Percentiles rank a stretch among this genome's conserved stretches.
Evolutionary conservation across 2,888 invertebrate species (phyloP).

Genomic region (Hypselothyrea guttata): DNA sequence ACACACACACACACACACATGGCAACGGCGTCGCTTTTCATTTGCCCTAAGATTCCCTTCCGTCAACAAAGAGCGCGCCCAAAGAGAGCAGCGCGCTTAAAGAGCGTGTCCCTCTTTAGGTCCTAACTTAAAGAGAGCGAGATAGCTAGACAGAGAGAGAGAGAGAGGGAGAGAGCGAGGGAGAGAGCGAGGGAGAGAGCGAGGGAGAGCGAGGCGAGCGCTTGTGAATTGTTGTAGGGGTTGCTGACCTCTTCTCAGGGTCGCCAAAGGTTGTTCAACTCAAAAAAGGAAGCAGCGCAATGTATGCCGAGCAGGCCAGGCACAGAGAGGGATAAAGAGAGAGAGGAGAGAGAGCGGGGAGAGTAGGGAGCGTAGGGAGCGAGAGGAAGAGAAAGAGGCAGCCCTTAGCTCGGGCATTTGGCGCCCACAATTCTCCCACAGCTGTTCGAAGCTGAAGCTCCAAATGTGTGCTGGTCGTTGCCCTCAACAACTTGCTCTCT

Average conservation of each 20-base stretch:
- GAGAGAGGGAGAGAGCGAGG: constrained; percentile 1
- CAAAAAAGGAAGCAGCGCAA: constrained; percentile 44
- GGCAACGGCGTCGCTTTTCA: constrained; percentile 14
- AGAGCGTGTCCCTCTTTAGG: constrained; percentile 34
- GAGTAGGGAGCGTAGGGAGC: constrained; percentile 1
- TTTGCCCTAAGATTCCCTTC: constrained; percentile 1
- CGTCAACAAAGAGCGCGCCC: constrained; percentile 5
- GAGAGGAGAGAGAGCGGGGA: neutral
- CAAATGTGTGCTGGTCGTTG: constrained; percentile 80
- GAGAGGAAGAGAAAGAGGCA: too few species aligned
- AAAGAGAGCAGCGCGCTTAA: constrained; percentile 6
- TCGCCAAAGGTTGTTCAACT: constrained; percentile 82
- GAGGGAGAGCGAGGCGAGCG: constrained; percentile 17
- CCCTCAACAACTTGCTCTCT: constrained; percentile 42
- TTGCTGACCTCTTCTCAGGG: constrained; percentile 83
- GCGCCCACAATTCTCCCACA: neutral
- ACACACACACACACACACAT: neutral
- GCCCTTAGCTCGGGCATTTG: neutral
- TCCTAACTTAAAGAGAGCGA: constrained; percentile 30
- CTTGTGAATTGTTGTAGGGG: constrained; percentile 69
- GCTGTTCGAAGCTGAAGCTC: constrained; percentile 22
- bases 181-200: neutral
- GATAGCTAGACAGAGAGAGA: constrained; percentile 1
- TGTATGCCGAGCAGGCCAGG: constrained; percentile 50
- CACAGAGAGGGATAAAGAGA: neutral